Evolutionary conservation across 2,888 invertebrate genomes (phyloP).

Genomic region (Salpingus planirostris): DNA sequence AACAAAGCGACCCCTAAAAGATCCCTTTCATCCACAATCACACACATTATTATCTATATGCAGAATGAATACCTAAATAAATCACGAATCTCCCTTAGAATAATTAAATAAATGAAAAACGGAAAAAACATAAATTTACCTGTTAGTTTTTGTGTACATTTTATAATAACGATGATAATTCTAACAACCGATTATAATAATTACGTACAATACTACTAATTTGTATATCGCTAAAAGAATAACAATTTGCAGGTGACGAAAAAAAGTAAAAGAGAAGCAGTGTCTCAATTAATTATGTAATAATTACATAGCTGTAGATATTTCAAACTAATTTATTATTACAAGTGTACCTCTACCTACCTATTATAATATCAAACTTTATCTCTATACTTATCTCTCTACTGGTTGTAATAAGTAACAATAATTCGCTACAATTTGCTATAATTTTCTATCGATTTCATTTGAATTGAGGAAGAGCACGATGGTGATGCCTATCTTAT

Average conservation of each 20-base stretch:
- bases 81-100: no score
- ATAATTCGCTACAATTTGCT: no score
- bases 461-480: no score
- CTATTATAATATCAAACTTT: conserved; percentile 5
- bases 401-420: no score
- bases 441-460: no score
- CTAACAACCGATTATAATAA: conserved; percentile 30
- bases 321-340: conserved; percentile 8
- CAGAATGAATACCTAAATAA: no score
- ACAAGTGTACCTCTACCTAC: conserved; percentile 16
- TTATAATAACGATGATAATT: conserved; percentile 26
- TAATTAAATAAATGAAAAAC: no score
- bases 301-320: conserved; percentile 19
- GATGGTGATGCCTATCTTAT: no score
- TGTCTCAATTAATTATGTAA: conserved; percentile 24
- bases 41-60: no score
- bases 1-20: conserved; percentile 26
- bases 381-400: conserved; percentile 17
- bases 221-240: conserved; percentile 23
- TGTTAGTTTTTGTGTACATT: conserved; percentile 30
- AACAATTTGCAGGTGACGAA: conserved; percentile 20
- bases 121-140: conserved; percentile 15
- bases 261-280: not conserved
- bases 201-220: conserved; percentile 29
- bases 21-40: no score